These are phyloP conservation scores for Coilia nasus DNA, from an alignment of 2,797 vertebrate species.

Conservation along the genomic window DNA sequence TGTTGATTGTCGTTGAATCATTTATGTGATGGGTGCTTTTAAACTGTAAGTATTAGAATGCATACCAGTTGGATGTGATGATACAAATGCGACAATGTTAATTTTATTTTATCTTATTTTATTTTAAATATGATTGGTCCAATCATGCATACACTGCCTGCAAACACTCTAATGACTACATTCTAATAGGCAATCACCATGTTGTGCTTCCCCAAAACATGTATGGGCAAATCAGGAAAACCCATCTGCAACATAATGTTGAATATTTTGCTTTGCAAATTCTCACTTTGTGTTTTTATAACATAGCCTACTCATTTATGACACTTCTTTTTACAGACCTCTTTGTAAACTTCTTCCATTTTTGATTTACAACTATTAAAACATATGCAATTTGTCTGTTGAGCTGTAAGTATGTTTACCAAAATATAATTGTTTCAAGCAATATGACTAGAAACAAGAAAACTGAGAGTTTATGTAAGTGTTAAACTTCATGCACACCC, in stretches of 20 bases:
- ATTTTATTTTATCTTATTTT: background rate
- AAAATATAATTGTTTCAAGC: background rate
- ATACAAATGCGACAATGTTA: background rate
- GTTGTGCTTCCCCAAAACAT: background rate
- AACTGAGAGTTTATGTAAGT: too few relatives aligned
- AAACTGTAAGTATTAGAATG: background rate
- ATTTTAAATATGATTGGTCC: background rate
- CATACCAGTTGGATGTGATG: background rate
- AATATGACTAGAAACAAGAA: too few relatives aligned
- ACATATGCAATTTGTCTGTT: conserved; percentile 41
- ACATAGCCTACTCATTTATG: conserved; percentile 43
- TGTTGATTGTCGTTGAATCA: too few relatives aligned
- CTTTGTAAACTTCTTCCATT: conserved; percentile 52
- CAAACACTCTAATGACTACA: background rate
- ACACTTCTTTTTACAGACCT: conserved; percentile 53
- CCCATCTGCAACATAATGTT: background rate
- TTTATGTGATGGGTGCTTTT: conserved; percentile 3
- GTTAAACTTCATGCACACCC: too few relatives aligned
- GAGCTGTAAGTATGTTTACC: background rate
- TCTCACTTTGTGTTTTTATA: background rate
- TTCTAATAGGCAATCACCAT: background rate
- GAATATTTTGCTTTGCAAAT: conserved; percentile 13
- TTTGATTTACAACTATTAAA: conserved; percentile 70
- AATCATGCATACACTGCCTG: background rate
- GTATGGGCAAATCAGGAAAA: background rate